Evolutionary conservation across 2,888 invertebrate genomes (phyloP).

Genomic region (Caenorhabditis japonica): DNA sequence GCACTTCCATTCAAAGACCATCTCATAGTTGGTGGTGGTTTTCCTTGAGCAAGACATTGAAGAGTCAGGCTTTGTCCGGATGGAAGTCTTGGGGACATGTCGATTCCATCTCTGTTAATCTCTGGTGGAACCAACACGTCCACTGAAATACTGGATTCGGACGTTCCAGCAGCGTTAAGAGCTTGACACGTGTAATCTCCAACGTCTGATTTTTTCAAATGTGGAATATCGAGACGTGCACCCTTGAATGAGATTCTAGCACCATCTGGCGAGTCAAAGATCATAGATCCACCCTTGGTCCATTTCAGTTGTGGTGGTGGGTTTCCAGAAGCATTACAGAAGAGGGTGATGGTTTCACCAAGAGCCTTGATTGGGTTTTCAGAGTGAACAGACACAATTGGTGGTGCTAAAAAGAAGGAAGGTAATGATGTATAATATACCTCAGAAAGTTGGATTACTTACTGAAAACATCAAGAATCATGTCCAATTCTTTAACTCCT

Average conservation of each 20-base stretch:
- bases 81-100: slow-evolving; percentile 77
- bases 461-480: slow-evolving; percentile 74
- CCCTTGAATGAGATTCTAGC: slow-evolving; percentile 68
- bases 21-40: slow-evolving; percentile 80
- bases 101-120: slow-evolving; percentile 74
- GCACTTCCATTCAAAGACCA: slow-evolving; percentile 78
- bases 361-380: slow-evolving; percentile 73
- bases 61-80: slow-evolving; percentile 81
- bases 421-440: no score
- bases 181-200: slow-evolving; percentile 82
- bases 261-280: slow-evolving; percentile 76
- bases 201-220: slow-evolving; percentile 78
- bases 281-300: slow-evolving; percentile 80
- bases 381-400: slow-evolving; percentile 66
- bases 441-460: neutral
- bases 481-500: slow-evolving; percentile 75
- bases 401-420: slow-evolving; percentile 65
- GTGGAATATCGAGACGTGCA: slow-evolving; percentile 73
- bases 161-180: slow-evolving; percentile 81
- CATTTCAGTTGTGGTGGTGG: slow-evolving; percentile 78
- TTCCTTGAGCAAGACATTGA: slow-evolving; percentile 80
- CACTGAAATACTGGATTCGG: slow-evolving; percentile 80
- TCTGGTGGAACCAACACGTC: slow-evolving; percentile 80
- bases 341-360: slow-evolving; percentile 77
- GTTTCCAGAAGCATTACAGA: slow-evolving; percentile 78